Conservation (phyloP, 2,888 invertebrate species). For the Zeuzera pyrina region DNA sequence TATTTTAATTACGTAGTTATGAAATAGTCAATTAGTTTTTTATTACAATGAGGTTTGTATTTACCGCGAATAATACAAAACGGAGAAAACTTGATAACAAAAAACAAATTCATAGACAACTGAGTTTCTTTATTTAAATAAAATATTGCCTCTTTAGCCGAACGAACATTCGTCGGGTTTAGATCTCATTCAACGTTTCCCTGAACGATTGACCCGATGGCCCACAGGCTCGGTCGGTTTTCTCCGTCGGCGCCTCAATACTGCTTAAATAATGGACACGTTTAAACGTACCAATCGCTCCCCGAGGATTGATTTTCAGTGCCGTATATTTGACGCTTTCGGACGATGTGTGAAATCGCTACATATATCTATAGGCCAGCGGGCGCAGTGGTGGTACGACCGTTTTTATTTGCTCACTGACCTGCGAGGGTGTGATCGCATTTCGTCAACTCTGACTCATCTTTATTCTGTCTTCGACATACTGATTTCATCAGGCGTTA, state of each 20-base stretch:
- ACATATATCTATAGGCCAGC: neutral
- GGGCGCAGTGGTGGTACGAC: neutral
- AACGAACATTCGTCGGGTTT: conserved; percentile 34
- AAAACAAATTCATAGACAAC: conserved; percentile 34
- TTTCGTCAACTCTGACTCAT: too few species aligned
- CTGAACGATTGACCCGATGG: conserved; percentile 41
- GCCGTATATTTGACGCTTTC: conserved; percentile 48
- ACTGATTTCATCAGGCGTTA: too few species aligned
- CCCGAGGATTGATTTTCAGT: conserved; percentile 54
- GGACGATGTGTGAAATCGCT: conserved; percentile 36
- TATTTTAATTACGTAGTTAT: too few species aligned
- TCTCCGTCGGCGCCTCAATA: conserved; percentile 27
- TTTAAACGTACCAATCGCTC: conserved; percentile 46
- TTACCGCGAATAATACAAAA: neutral
- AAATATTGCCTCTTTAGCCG: conserved; percentile 48
- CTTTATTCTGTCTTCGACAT: too few species aligned
- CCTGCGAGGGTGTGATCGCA: too few species aligned
- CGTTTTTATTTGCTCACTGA: conserved; percentile 7
- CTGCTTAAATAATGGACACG: conserved; percentile 58
- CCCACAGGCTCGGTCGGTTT: conserved; percentile 26
- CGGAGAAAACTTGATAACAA: conserved; percentile 9
- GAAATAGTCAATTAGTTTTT: too few species aligned
- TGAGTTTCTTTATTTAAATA: conserved; percentile 45
- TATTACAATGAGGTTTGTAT: neutral
- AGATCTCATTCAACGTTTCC: conserved; percentile 46